Evolutionary conservation across 2,113 vertebrate genomes (phyloP).

Genomic region (Alces alces): DNA sequence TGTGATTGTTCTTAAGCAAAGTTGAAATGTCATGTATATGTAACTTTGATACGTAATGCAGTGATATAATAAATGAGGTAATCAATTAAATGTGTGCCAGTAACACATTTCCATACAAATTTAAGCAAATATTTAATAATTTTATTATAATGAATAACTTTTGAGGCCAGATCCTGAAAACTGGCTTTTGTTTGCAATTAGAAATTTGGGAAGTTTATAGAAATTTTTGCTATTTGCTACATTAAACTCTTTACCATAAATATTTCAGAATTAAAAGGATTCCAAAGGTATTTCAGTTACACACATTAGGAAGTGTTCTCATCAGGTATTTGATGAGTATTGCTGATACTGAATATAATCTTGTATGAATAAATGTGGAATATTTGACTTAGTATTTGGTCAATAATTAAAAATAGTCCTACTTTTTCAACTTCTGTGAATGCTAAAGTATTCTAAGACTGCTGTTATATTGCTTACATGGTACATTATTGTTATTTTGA

Average conservation of each 20-base stretch:
- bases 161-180: background rate
- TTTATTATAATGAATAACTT: background rate
- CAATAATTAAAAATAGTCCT: background rate
- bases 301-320: background rate
- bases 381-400: background rate
- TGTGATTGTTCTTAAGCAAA: background rate
- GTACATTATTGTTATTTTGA: background rate
- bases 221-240: background rate
- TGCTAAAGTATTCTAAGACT: background rate
- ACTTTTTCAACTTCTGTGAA: background rate
- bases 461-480: background rate
- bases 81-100: background rate
- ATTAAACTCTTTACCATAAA: background rate
- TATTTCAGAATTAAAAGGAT: background rate
- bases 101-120: background rate
- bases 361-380: background rate
- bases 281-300: background rate
- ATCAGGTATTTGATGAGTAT: background rate
- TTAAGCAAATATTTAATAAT: background rate
- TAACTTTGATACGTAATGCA: background rate
- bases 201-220: background rate
- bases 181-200: background rate
- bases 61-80: background rate
- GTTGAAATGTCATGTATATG: background rate
- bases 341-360: background rate